Conservation (phyloP, 2,888 invertebrate species). For the Deilephila elpenor region DNA sequence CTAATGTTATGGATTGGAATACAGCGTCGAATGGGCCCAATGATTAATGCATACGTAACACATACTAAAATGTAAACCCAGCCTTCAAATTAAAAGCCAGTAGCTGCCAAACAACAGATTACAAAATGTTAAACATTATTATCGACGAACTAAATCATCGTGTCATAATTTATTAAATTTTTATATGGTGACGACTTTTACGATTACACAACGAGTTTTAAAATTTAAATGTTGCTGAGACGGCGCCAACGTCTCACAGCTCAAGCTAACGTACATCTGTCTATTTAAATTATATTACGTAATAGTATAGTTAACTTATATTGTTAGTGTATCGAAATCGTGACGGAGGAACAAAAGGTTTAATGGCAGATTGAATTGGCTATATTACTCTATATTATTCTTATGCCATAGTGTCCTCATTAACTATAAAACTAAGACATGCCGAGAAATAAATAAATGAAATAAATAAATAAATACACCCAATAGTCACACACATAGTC, state of each 20-base stretch:
- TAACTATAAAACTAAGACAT: no score
- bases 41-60: background rate
- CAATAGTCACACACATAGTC: no score
- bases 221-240: slow-evolving; percentile 4
- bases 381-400: no score
- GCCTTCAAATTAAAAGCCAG: slow-evolving; percentile 17
- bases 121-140: slow-evolving; percentile 34
- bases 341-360: no score
- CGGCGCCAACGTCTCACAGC: slow-evolving; percentile 26
- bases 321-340: background rate
- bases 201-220: slow-evolving; percentile 24
- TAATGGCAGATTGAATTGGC: no score
- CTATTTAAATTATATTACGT: slow-evolving; percentile 15
- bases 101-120: slow-evolving; percentile 29
- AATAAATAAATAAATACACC: no score
- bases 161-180: slow-evolving; percentile 20
- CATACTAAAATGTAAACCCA: background rate
- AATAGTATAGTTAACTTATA: background rate
- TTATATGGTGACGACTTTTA: slow-evolving; percentile 18
- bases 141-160: slow-evolving; percentile 24
- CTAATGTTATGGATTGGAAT: no score
- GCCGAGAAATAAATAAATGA: no score
- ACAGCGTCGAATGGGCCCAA: no score
- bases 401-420: no score
- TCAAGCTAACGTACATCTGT: slow-evolving; percentile 25